Evolutionary conservation across 1,140 invertebrate species (phyloP).

Genomic region (Marisa cornuarietis): DNA sequence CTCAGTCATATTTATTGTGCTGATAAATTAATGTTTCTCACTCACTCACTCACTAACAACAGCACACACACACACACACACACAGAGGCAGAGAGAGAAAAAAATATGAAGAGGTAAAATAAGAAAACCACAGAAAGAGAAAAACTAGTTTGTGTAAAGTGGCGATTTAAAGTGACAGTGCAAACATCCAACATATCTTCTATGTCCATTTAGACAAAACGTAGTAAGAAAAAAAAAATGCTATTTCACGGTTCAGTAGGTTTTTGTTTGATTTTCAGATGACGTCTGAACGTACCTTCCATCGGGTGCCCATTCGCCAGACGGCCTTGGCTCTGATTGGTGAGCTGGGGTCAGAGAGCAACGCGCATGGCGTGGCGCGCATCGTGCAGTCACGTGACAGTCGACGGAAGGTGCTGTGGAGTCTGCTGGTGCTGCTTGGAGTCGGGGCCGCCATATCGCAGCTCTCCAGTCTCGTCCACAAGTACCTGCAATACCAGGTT

Average conservation of each 20-base stretch:
- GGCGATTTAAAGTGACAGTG: neutral
- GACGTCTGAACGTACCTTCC: neutral
- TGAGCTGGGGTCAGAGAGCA: constrained; percentile 59
- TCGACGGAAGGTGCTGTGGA: constrained; percentile 59
- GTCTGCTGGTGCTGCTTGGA: constrained; percentile 55
- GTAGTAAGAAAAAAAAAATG: too few species aligned
- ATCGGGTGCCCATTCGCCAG: constrained; percentile 6
- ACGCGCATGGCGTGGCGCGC: constrained; percentile 59
- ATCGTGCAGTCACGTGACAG: constrained; percentile 55
- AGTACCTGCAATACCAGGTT: constrained; percentile 53
- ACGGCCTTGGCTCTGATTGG: constrained; percentile 49
- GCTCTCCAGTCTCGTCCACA: constrained; percentile 53
- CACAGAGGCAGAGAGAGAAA: too few species aligned
- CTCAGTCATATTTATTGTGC: too few species aligned
- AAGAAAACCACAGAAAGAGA: too few species aligned
- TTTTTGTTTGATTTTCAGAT: neutral
- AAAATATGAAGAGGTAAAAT: too few species aligned
- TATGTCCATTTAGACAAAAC: neutral
- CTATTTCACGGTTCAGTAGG: too few species aligned
- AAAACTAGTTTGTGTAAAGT: too few species aligned
- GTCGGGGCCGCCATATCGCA: constrained; percentile 58
- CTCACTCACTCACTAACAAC: too few species aligned
- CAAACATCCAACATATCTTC: neutral
- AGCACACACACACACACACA: too few species aligned
- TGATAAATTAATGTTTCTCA: too few species aligned